Evolutionary conservation across 2,113 vertebrate genomes (phyloP).

Genomic region (Sebastes fasciatus): DNA sequence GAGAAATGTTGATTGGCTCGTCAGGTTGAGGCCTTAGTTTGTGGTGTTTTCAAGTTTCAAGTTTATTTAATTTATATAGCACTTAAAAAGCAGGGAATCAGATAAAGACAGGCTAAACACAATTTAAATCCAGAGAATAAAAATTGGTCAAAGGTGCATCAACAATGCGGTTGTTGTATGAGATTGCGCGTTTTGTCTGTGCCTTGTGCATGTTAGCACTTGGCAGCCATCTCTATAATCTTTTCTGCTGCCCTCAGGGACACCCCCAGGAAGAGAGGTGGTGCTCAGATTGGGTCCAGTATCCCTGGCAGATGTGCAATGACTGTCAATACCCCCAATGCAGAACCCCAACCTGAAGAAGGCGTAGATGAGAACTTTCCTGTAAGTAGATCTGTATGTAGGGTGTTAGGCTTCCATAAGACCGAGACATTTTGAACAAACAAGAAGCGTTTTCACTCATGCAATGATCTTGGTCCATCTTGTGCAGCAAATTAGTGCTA

Average conservation of each 20-base stretch:
- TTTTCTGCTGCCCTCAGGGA: slow-evolving; percentile 85
- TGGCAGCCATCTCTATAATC: not conserved
- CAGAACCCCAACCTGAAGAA: slow-evolving; percentile 88
- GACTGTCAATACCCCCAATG: slow-evolving; percentile 69
- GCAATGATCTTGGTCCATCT: not conserved
- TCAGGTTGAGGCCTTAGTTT: not conserved
- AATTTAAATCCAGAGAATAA: too few relatives aligned
- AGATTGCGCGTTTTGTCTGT: not conserved
- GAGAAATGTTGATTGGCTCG: too few relatives aligned
- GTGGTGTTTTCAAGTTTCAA: not conserved
- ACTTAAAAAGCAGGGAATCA: too few relatives aligned
- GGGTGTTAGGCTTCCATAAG: not conserved
- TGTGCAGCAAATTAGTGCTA: not conserved
- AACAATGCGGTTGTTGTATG: not conserved
- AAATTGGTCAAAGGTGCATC: too few relatives aligned
- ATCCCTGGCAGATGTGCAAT: slow-evolving; percentile 75
- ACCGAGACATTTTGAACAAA: not conserved
- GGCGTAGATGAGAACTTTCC: slow-evolving; percentile 88
- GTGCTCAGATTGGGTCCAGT: slow-evolving; percentile 78
- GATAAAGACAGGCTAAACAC: too few relatives aligned
- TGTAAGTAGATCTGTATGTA: slow-evolving; percentile 79
- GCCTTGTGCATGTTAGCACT: not conserved
- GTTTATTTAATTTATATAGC: too few relatives aligned
- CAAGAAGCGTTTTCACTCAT: not conserved
- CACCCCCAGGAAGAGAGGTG: slow-evolving; percentile 88